Percentiles rank a stretch among this genome's conserved stretches.
phyloP scores from a whole-genome alignment of 2,797 vertebrate species.

The Centroberyx gerrardi region DNA sequence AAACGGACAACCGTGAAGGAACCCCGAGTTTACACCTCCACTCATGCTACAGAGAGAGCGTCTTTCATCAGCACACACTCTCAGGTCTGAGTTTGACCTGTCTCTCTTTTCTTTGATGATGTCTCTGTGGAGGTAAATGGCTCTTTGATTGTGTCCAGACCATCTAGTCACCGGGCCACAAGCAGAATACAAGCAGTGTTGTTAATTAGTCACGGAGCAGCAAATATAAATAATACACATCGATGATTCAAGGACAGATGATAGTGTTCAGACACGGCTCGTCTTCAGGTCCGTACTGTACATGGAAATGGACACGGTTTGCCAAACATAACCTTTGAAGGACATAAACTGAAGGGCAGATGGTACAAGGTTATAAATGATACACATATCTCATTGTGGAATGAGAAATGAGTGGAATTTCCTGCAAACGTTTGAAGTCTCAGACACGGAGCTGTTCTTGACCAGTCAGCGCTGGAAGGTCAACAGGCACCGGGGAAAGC shows the following conservation, averaged over 20 bases:
- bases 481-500: slow-evolving; percentile 40
- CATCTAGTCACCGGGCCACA: slow-evolving; percentile 2
- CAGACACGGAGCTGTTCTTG: slow-evolving; percentile 41
- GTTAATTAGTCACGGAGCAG: neutral
- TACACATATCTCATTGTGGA: slow-evolving; percentile 33
- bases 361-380: neutral
- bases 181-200: neutral
- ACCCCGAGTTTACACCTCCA: neutral
- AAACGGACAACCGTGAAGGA: neutral
- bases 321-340: neutral
- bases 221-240: neutral
- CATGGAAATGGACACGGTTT: neutral
- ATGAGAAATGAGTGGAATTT: slow-evolving; percentile 41
- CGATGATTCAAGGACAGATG: neutral
- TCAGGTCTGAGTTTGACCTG: no score
- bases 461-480: slow-evolving; percentile 54
- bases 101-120: slow-evolving; percentile 4
- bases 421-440: slow-evolving; percentile 42
- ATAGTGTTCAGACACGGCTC: neutral
- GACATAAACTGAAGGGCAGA: neutral
- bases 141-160: neutral
- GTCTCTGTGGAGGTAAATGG: slow-evolving; percentile 1
- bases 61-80: no score
- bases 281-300: neutral
- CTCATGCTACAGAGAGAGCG: neutral